Conservation (phyloP, 2,113 vertebrate genomes). For the Paralichthys olivaceus region DNA sequence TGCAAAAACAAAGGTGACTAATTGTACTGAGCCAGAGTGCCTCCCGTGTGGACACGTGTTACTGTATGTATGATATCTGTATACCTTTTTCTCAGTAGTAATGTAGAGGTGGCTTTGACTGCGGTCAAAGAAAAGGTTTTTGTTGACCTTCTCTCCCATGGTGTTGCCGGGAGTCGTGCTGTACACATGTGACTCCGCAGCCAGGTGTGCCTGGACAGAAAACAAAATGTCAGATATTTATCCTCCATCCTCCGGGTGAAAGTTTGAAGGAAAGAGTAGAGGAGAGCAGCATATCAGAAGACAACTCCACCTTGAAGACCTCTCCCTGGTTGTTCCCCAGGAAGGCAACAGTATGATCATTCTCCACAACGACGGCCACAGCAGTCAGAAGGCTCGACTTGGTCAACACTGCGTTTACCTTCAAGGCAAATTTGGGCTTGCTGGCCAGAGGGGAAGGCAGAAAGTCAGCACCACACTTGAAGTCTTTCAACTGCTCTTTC, state of each 20-base stretch:
- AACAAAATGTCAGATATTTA: constrained; percentile 1
- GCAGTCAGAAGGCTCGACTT: constrained; percentile 83
- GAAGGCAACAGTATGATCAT: constrained; percentile 89
- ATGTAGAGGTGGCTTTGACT: constrained; percentile 85
- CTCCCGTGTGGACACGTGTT: neutral
- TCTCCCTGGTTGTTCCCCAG: constrained; percentile 89
- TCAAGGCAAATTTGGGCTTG: constrained; percentile 75
- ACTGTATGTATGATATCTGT: neutral
- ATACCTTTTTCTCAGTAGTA: constrained; percentile 92
- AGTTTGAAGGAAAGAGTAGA: neutral
- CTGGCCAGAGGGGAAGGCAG: constrained; percentile 93
- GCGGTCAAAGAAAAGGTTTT: constrained; percentile 88
- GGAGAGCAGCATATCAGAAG: neutral
- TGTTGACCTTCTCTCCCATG: constrained; percentile 88
- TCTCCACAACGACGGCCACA: constrained; percentile 88
- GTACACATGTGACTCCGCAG: constrained; percentile 75
- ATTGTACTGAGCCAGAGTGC: too few species aligned
- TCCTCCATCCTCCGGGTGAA: neutral
- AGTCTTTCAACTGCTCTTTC: constrained; percentile 64
- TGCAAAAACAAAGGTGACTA: too few species aligned
- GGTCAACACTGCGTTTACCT: constrained; percentile 46
- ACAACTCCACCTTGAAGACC: constrained; percentile 75
- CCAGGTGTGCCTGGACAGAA: constrained; percentile 85
- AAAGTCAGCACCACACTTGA: constrained; percentile 91
- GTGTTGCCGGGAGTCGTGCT: constrained; percentile 78